Evolutionary conservation across 2,888 invertebrate genomes (phyloP).

Genomic region (Serripes groenlandicus): DNA sequence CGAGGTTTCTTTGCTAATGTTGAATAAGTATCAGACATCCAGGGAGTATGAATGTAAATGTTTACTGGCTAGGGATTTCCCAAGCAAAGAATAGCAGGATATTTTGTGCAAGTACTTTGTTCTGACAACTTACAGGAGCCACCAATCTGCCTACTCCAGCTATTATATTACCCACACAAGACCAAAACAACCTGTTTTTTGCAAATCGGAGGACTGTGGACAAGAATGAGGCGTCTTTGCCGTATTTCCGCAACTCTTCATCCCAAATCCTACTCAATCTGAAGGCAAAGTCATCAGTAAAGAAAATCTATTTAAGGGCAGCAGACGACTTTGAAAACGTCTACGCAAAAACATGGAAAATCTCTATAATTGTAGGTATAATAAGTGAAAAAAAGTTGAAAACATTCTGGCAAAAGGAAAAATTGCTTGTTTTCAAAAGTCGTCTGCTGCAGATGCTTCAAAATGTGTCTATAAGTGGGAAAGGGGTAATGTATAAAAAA

Average conservation of each 20-base stretch:
- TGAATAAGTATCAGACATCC: no score
- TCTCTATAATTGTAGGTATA: background rate
- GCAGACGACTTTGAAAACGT: background rate
- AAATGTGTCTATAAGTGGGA: no score
- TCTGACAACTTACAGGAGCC: constrained; percentile 2
- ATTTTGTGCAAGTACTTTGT: no score
- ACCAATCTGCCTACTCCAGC: background rate
- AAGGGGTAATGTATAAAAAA: no score
- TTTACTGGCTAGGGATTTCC: no score
- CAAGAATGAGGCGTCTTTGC: constrained; percentile 9
- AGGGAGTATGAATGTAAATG: no score
- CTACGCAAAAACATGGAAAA: no score
- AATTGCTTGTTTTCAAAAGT: no score
- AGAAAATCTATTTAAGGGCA: background rate
- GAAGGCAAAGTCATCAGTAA: constrained; percentile 9
- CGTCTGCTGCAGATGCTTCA: no score
- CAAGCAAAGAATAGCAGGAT: no score
- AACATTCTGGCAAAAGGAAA: background rate
- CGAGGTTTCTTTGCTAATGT: no score
- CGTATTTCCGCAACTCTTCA: background rate
- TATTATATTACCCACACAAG: background rate
- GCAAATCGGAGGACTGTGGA: background rate
- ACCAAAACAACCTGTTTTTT: background rate
- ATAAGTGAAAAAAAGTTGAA: background rate
- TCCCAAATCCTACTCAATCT: constrained; percentile 10